These are phyloP conservation scores for Saccostrea glomerata DNA, from an alignment of 1,140 invertebrate genomes.

Conservation along the genomic window DNA sequence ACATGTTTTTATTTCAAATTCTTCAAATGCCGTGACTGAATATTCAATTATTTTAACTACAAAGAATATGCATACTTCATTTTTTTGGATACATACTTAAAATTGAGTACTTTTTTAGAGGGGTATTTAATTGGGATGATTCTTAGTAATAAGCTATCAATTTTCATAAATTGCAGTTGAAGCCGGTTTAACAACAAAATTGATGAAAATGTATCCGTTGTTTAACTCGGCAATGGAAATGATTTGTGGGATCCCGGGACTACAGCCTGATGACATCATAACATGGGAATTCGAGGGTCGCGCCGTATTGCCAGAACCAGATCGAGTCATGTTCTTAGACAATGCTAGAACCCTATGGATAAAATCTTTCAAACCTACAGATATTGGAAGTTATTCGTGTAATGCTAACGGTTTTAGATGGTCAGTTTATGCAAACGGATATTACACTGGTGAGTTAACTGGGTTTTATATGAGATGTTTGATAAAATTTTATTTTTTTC, in stretches of 20 bases:
- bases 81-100: too few relatives aligned
- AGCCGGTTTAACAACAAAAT: not conserved
- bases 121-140: too few relatives aligned
- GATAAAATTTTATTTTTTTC: too few relatives aligned
- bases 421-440: not conserved
- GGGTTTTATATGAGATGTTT: too few relatives aligned
- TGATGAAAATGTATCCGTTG: not conserved
- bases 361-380: not conserved
- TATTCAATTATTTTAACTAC: too few relatives aligned
- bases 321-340: not conserved
- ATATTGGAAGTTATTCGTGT: not conserved
- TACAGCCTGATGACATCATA: not conserved
- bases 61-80: too few relatives aligned
- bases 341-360: not conserved
- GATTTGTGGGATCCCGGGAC: not conserved
- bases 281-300: not conserved
- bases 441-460: not conserved
- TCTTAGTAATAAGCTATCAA: not conserved
- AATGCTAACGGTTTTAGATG: not conserved
- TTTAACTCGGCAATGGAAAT: not conserved
- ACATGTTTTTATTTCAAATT: too few relatives aligned
- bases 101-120: too few relatives aligned
- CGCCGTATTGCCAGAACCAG: not conserved
- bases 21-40: too few relatives aligned
- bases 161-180: not conserved